These are phyloP conservation scores for Microchrysa polita DNA, from an alignment of 2,888 invertebrate genomes.

Conservation along the genomic window DNA sequence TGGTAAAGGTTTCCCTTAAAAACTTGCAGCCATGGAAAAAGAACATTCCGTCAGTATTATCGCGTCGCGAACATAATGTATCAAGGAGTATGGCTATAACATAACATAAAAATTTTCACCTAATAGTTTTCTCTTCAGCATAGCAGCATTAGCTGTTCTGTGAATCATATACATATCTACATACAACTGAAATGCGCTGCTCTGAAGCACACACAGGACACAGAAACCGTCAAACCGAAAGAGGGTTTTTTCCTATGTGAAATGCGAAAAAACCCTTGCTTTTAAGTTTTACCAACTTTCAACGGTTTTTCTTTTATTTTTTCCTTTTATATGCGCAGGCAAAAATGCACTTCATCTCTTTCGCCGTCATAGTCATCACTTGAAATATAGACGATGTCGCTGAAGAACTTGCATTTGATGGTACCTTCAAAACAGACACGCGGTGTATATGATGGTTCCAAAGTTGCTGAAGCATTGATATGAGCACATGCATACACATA, in stretches of 20 bases:
- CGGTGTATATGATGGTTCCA: background rate
- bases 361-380: conserved; percentile 23
- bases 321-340: too few relatives aligned
- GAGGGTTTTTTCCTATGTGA: conserved; percentile 23
- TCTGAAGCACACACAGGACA: background rate
- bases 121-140: conserved; percentile 27
- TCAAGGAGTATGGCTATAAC: too few relatives aligned
- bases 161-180: too few relatives aligned
- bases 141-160: background rate
- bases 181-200: conserved; percentile 16
- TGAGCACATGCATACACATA: background rate
- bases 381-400: conserved; percentile 14
- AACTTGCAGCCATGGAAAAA: background rate
- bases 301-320: conserved; percentile 23
- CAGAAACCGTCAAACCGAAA: too few relatives aligned
- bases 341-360: conserved; percentile 40
- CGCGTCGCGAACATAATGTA: background rate
- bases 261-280: conserved; percentile 34
- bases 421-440: background rate
- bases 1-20: conserved; percentile 17
- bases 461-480: background rate
- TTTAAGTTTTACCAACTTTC: conserved; percentile 24
- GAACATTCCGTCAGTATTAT: background rate
- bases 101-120: background rate
- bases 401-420: conserved; percentile 7